Conservation (phyloP, 1,140 invertebrate species). For the Drosophila biarmipes region DNA sequence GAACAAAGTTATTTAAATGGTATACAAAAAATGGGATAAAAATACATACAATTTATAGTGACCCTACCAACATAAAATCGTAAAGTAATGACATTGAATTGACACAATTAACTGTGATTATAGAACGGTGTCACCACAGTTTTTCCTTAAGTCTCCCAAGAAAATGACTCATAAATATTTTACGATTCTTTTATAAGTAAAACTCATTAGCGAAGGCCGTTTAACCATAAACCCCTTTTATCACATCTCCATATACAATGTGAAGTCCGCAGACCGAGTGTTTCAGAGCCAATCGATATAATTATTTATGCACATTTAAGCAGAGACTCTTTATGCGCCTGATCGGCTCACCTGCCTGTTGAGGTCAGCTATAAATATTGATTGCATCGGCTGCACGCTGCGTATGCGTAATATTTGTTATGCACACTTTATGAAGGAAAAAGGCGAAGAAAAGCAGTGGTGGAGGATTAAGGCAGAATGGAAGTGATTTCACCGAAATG, state of each 20-base stretch:
- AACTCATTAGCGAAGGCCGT: background rate
- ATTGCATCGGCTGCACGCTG: constrained; percentile 46
- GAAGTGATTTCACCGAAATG: constrained; percentile 26
- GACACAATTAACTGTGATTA: no score
- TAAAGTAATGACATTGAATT: no score
- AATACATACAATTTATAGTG: no score
- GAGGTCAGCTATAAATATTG: constrained; percentile 56
- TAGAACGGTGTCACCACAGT: no score
- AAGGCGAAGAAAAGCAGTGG: constrained; percentile 10
- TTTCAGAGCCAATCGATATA: constrained; percentile 16
- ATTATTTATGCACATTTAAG: constrained; percentile 41
- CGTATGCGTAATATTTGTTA: constrained; percentile 43
- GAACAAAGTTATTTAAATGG: no score
- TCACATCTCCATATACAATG: background rate
- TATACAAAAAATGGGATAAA: no score
- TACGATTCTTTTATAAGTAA: background rate
- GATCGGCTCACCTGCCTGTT: constrained; percentile 20
- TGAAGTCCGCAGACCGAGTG: background rate
- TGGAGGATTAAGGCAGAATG: constrained; percentile 2
- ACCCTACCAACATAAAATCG: no score
- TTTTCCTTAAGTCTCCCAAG: no score
- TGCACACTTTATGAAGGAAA: constrained; percentile 31
- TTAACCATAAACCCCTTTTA: background rate
- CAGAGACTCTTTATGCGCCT: constrained; percentile 12
- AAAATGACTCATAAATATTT: background rate